Conservation (phyloP, 30 jellyfish, hydroid and myxozoan genomes). For the Chironex yamaguchii region DNA sequence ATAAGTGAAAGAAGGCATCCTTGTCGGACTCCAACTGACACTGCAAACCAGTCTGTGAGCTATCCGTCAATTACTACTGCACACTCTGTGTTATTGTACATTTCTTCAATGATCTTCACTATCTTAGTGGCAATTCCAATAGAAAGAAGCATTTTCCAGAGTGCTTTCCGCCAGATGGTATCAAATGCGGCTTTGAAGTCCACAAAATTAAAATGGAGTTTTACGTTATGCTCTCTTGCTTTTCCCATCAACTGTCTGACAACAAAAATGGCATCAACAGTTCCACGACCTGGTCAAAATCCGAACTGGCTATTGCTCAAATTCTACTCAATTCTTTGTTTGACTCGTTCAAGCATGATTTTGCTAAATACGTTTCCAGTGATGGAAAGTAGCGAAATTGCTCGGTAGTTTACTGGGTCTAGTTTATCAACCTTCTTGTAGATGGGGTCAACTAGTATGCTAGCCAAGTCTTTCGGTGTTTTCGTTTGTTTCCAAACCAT, state of each 20-base stretch:
- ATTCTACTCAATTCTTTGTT: not conserved
- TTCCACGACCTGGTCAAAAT: constrained; percentile 57
- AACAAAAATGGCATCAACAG: constrained; percentile 40
- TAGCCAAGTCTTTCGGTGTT: constrained; percentile 20
- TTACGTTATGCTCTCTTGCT: constrained; percentile 42
- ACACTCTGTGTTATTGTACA: constrained; percentile 48
- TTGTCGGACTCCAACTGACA: constrained; percentile 62
- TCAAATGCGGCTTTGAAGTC: constrained; percentile 65
- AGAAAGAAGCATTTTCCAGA: constrained; percentile 32
- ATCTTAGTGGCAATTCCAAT: constrained; percentile 31
- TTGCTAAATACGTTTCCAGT: constrained; percentile 41
- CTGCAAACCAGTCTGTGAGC: constrained; percentile 60
- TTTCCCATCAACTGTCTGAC: constrained; percentile 44
- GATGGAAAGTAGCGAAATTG: constrained; percentile 26
- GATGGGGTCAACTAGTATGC: constrained; percentile 17
- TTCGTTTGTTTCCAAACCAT: constrained; percentile 4
- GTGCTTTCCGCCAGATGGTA: constrained; percentile 59
- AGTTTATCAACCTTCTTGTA: constrained; percentile 33
- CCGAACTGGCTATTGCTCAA: constrained; percentile 27
- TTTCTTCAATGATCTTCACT: constrained; percentile 20
- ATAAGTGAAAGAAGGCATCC: constrained; percentile 59
- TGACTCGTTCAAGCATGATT: constrained; percentile 26
- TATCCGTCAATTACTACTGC: constrained; percentile 50
- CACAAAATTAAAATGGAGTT: constrained; percentile 38
- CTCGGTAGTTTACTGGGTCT: constrained; percentile 32